Base-by-base conservation (phyloP, 2,888 invertebrate species). In the Girardia tigrina region DNA sequence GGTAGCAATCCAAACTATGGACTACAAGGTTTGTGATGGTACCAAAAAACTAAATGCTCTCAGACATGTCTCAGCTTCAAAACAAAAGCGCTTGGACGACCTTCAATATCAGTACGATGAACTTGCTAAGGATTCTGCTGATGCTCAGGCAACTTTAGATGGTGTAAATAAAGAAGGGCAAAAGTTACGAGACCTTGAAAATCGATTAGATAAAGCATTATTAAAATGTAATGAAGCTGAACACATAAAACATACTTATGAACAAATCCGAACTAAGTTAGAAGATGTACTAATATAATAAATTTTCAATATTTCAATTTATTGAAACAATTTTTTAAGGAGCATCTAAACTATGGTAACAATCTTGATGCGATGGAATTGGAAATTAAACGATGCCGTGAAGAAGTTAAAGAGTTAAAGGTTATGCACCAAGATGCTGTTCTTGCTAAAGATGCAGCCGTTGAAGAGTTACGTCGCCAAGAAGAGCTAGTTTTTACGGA, bases 201-300 rank as follows among this genome's bases (percentile, higher is more conserved):
- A 78, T 77, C 73, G 78, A 28, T 80, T 81, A 77, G 83, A 83
- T 78, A 83, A 83, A 78, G 81, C 81, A 0, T 80, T 79, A 56
- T 79, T 84, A 75, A 85, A 85, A 79, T 82, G 81, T 75, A 82
- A 82, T 78, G 85, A 85, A 77, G 84, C 84, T 0, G 81, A 81
- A 29, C 84, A 84, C 78, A 81, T 85, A 73, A 80, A 80, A 70
- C 79, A 82, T 76, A 84, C 84, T 26, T 85, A 85, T 78, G 78
- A 80, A 72, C 82, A 84, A 77, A 85, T 85, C 77, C 83, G 82
- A 78, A 77, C 80, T 20, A 81, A 81, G 75, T 79, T 84, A 42
- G 81, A 83, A 79, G 80, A 74, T 12, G 73, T 72, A 29, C n/a
- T n/a, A n/a, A 42, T 6, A 1, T 56, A 29, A 71, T 27, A 36